Conservation (phyloP, 2,888 invertebrate genomes). For the Caenorhabditis sulstoni region DNA sequence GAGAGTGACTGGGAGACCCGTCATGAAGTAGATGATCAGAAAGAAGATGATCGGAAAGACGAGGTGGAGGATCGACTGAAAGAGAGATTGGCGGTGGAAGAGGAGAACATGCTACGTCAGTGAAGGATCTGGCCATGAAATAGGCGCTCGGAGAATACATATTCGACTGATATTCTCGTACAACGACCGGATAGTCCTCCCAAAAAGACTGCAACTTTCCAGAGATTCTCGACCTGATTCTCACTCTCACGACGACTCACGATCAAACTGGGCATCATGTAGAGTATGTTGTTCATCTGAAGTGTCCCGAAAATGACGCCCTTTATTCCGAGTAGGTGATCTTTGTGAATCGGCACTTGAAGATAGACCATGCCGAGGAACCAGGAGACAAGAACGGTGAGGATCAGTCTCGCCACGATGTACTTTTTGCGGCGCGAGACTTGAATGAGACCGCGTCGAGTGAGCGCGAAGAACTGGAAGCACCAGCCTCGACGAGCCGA, state of each 20-base stretch:
- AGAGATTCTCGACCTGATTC: conserved; percentile 84
- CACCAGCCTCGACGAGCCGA: conserved; percentile 10
- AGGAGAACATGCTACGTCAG: conserved; percentile 83
- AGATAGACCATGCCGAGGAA: conserved; percentile 92
- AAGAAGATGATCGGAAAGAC: conserved; percentile 89
- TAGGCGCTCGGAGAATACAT: conserved; percentile 93
- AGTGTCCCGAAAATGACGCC: conserved; percentile 91
- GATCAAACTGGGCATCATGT: conserved; percentile 92
- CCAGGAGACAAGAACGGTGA: conserved; percentile 82
- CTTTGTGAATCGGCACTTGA: conserved; percentile 88
- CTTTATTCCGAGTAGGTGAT: conserved; percentile 94
- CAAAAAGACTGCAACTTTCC: conserved; percentile 85
- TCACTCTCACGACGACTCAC: no score
- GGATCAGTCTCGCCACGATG: conserved; percentile 16
- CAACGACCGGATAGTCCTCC: conserved; percentile 90
- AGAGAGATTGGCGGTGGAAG: no score
- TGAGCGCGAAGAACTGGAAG: conserved; percentile 22
- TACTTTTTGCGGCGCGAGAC: conserved; percentile 28
- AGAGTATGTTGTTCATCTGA: conserved; percentile 93
- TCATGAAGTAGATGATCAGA: conserved; percentile 90
- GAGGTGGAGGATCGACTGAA: conserved; percentile 87
- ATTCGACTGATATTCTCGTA: conserved; percentile 91
- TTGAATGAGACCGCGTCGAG: conserved; percentile 22
- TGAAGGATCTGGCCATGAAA: conserved; percentile 89
- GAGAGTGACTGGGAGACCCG: conserved; percentile 83